Conservation (phyloP, 2,888 invertebrate genomes). For the Coecobrya sp. region DNA sequence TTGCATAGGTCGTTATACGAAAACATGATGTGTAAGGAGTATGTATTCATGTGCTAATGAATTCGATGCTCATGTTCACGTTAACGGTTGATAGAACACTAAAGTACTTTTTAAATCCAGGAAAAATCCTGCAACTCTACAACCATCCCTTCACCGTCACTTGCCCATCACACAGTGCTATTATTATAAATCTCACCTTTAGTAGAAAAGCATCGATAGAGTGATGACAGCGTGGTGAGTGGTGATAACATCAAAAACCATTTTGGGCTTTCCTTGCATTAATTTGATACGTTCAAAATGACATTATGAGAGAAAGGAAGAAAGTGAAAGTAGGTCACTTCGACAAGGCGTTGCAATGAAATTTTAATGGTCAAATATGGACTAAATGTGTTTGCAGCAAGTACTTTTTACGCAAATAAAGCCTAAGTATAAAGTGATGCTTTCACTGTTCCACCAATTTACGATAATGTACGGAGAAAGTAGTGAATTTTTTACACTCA, state of each 20-base stretch:
- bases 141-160: neutral
- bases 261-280: conserved; percentile 25
- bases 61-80: neutral
- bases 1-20: neutral
- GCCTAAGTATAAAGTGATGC: conserved; percentile 3
- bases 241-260: conserved; percentile 1
- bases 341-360: conserved; percentile 15
- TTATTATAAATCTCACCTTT: conserved; percentile 31
- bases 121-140: neutral
- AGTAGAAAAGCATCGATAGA: neutral
- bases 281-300: conserved; percentile 48
- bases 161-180: neutral
- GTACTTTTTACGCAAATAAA: conserved; percentile 15
- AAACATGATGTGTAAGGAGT: neutral
- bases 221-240: neutral
- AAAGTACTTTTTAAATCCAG: neutral
- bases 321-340: conserved; percentile 28
- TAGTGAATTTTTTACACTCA: neutral
- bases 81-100: neutral
- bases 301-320: neutral
- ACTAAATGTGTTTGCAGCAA: neutral
- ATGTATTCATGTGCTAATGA: conserved; percentile 25
- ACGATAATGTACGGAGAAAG: neutral
- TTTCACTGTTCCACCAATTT: neutral
- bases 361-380: conserved; percentile 39